A percentile compares a stretch with the other conserved stretches of the same genome.
phyloP scores from a whole-genome alignment of 2,888 invertebrate species.

The Sympetrum striolatum region DNA sequence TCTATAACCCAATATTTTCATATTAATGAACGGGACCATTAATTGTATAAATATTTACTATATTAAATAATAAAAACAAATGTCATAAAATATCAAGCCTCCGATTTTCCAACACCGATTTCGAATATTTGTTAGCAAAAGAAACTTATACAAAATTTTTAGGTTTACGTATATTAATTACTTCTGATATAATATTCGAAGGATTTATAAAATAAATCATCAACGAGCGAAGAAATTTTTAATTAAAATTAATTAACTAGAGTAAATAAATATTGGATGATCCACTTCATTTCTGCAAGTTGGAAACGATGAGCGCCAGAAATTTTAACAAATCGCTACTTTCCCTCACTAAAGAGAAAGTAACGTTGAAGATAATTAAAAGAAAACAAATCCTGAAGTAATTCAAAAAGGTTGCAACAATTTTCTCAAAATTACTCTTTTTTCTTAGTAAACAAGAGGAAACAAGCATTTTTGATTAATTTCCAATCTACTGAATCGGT shows the following conservation, averaged over 20 bases:
- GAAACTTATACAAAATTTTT: neutral
- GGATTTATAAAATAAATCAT: neutral
- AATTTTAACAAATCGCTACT: too few relatives aligned
- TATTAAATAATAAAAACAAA: neutral
- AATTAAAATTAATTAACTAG: neutral
- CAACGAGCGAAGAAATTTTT: neutral
- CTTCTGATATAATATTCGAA: neutral
- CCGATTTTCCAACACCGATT: neutral
- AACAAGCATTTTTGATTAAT: too few relatives aligned
- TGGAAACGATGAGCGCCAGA: neutral
- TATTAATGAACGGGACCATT: neutral
- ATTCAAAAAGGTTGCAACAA: too few relatives aligned
- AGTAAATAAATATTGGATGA: neutral
- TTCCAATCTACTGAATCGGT: too few relatives aligned
- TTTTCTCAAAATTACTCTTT: too few relatives aligned
- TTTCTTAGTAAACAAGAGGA: too few relatives aligned
- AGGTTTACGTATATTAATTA: neutral
- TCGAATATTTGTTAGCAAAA: neutral
- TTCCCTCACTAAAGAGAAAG: neutral
- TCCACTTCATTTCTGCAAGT: neutral
- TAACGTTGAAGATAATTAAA: neutral
- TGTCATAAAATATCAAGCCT: neutral
- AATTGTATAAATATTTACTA: neutral
- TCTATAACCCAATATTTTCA: neutral
- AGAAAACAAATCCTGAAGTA: neutral